Base-by-base conservation (phyloP, 2,797 vertebrate species). In the Xenentodon cancila region DNA sequence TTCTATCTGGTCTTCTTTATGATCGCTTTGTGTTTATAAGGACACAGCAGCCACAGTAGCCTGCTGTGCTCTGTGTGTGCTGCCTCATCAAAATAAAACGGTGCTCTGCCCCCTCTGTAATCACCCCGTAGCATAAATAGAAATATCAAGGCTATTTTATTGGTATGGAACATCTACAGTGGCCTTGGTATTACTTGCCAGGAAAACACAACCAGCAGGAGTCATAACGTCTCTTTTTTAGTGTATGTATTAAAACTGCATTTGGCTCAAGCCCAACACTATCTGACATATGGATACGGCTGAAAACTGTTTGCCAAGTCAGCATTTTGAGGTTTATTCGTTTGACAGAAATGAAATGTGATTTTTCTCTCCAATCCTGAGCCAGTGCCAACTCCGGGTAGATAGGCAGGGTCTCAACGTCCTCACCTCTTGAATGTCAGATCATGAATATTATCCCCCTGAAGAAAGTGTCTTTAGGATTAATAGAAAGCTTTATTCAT, bases 21-120 rank as follows among this genome's bases (percentile, higher is more conserved):
- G 86, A 91, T 86, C 52, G 53, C 79, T 78, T 73, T 72, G 77
- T 87, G 84, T 89, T 88, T 78, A 77, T 80, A 68, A 88, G 85
- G 86, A 89, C 85, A 48, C 68, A 34, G 78, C 72, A 55, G 86
- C 81, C 78, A 75, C 75, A 67, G 80, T 83, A 80, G 81, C 87
- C 81, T 51, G 75, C 81, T 79, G 74, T 13, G 62, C 64, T 72
- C 73, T 4, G 67, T 15, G 74, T 77, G 72, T 82, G 79, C 81
- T 64, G 79, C 75, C 63, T 79, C 77, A 78, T 84, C 73, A 66
- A 77, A 84, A 86, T 18, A 49, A 66, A 57, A 57, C 40, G 1
- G 37, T 34, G 55, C 75, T 49, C 63, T 19, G 66, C 54, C 59
- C 25, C 53, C 32, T 17, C 42, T 46, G 47, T 21, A 21, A 45